Conservation (phyloP, 1,140 invertebrate genomes). For the Bombyx mandarina region DNA sequence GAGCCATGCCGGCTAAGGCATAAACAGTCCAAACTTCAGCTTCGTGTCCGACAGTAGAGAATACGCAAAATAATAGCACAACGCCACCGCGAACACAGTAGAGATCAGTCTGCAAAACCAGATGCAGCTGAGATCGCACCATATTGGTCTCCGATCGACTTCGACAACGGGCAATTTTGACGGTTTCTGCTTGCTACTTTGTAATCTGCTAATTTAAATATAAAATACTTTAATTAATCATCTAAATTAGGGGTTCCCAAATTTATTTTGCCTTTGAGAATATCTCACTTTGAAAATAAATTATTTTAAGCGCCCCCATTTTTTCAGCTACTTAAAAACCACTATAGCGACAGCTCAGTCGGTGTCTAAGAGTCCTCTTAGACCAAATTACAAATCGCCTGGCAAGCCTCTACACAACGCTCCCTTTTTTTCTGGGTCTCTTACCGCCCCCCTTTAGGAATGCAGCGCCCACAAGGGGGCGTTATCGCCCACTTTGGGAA, state of each 20-base stretch:
- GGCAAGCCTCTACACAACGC: too few relatives aligned
- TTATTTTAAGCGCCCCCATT: background rate
- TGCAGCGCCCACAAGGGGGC: too few relatives aligned
- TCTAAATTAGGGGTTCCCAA: background rate
- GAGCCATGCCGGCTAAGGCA: constrained; percentile 13
- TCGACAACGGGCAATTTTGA: too few relatives aligned
- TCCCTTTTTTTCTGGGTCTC: too few relatives aligned
- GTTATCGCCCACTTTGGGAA: too few relatives aligned
- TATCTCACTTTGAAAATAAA: background rate
- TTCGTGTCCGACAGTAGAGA: constrained; percentile 42
- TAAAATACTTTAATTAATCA: constrained; percentile 9
- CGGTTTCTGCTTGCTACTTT: background rate
- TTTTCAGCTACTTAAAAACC: too few relatives aligned
- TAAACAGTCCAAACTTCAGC: constrained; percentile 47
- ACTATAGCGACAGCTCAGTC: too few relatives aligned
- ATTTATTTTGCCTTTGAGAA: background rate
- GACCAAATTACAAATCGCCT: too few relatives aligned
- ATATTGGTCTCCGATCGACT: constrained; percentile 28
- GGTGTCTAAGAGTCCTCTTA: too few relatives aligned
- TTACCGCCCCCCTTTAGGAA: too few relatives aligned
- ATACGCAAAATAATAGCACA: constrained; percentile 50
- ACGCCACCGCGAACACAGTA: constrained; percentile 34
- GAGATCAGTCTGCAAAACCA: constrained; percentile 43
- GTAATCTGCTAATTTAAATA: constrained; percentile 14
- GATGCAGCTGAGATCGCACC: constrained; percentile 36